A percentile compares a stretch with the other conserved stretches of the same genome.
These are phyloP conservation scores for Microplitis mediator DNA, from an alignment of 1,140 invertebrate species.

Conservation along the genomic window DNA sequence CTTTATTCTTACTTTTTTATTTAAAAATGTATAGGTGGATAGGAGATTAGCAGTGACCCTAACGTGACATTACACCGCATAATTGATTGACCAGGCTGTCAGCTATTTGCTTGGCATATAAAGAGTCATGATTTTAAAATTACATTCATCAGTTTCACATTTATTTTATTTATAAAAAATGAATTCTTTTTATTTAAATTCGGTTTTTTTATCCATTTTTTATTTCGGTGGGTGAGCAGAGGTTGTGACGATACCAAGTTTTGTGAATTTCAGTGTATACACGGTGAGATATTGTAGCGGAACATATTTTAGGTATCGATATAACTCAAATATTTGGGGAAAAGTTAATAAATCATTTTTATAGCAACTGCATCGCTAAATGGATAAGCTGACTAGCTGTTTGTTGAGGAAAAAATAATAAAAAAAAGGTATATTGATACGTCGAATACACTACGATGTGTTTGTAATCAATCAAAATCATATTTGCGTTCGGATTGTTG, in stretches of 20 bases:
- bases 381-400: constrained; percentile 14
- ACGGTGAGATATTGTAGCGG: too few species aligned
- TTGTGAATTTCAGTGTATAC: too few species aligned
- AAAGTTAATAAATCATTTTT: constrained; percentile 15
- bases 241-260: too few species aligned
- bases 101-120: constrained; percentile 3
- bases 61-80: constrained; percentile 21
- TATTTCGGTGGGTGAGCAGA: too few species aligned
- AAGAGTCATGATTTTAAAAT: constrained; percentile 24
- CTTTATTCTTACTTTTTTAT: constrained; percentile 5
- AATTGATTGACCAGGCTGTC: constrained; percentile 30
- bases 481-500: not conserved
- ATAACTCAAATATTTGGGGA: not conserved
- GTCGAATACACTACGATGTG: constrained; percentile 3
- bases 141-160: not conserved
- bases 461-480: constrained; percentile 18
- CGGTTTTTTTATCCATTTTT: not conserved
- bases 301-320: not conserved
- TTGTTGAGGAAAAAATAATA: not conserved
- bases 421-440: constrained; percentile 6
- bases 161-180: not conserved
- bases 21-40: not conserved
- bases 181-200: not conserved
- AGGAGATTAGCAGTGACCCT: constrained; percentile 1
- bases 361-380: constrained; percentile 3